Conservation (phyloP, 1,140 invertebrate species). For the Anastrepha obliqua region DNA sequence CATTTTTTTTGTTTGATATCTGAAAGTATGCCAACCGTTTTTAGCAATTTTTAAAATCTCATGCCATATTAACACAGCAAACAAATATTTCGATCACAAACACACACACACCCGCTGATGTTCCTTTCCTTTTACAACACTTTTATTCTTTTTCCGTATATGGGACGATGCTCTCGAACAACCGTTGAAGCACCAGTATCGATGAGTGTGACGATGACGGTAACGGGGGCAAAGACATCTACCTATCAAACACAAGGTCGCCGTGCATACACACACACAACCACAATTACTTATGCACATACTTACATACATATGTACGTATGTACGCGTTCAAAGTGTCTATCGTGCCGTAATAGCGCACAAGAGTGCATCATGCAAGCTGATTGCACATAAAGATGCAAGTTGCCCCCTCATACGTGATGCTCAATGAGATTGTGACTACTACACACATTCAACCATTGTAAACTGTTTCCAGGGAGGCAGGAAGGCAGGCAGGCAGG, state of each 20-base stretch:
- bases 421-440: constrained; percentile 22
- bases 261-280: not conserved
- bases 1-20: no score
- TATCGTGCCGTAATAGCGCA: constrained; percentile 4
- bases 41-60: no score
- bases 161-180: constrained; percentile 28
- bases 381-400: constrained; percentile 28
- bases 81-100: no score
- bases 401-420: constrained; percentile 8
- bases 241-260: constrained; percentile 45
- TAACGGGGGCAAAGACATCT: constrained; percentile 43
- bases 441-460: not conserved
- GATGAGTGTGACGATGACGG: not conserved
- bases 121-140: constrained; percentile 13
- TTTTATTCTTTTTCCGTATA: constrained; percentile 24
- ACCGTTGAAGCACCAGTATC: not conserved
- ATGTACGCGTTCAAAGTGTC: not conserved
- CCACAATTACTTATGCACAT: not conserved
- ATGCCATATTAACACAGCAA: no score
- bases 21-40: no score
- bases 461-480: not conserved
- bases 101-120: not conserved
- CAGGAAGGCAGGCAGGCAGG: not conserved
- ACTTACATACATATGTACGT: not conserved
- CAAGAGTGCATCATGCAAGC: not conserved